Evolutionary conservation across 2,797 vertebrate genomes (phyloP), one percentile per base, ranked within the genome.

Genomic region (Atherinosoma microstoma): DNA sequence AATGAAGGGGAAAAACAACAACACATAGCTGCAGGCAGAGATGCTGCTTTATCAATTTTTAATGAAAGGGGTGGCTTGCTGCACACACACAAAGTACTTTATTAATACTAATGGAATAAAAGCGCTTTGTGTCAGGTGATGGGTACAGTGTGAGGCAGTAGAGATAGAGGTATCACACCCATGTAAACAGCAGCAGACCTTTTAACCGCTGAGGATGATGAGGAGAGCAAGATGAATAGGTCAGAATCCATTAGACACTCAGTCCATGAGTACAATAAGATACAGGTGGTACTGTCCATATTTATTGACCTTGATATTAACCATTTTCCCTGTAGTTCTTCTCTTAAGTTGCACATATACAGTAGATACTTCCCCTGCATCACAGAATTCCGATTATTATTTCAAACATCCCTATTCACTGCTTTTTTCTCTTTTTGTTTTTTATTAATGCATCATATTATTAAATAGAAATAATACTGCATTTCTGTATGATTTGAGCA

Each of bases 101-200:
- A 91, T 91, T 92, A 92, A 90, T 93, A 86, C 84, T 93, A 92
- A 93, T 93, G 91, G 80, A 76, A 89, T 89, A 81, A 89, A 92
- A 92, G 91, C 85, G 60, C 87, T 81, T 84, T 84, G 88, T 88
- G 85, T 82, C 53, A 80, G 84, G 80, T 88, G 90, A 89, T 42
- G 73, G 79, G 74, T 73, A 47, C 58, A 73, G 84, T 86, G 87
- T 85, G 87, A 88, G 72, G 76, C 58, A 59, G 78, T 61, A 73
- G 75, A 87, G 80, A 87, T 83, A 73, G 85, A 77, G 73, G 76
- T 80, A 74, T 92, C 89, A 91, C 93, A 93, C 91, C 84, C 90
- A 60, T 91, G 91, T 94, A 89, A 92, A 93, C 87, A 89, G 75
- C 78, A 84, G 73, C 67, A 85, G 79, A 78, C 79, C 88, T 93